Percentiles rank a stretch among this genome's conserved stretches.
Conservation (phyloP, 2,797 vertebrate species). For the Crenuchus spilurus region DNA sequence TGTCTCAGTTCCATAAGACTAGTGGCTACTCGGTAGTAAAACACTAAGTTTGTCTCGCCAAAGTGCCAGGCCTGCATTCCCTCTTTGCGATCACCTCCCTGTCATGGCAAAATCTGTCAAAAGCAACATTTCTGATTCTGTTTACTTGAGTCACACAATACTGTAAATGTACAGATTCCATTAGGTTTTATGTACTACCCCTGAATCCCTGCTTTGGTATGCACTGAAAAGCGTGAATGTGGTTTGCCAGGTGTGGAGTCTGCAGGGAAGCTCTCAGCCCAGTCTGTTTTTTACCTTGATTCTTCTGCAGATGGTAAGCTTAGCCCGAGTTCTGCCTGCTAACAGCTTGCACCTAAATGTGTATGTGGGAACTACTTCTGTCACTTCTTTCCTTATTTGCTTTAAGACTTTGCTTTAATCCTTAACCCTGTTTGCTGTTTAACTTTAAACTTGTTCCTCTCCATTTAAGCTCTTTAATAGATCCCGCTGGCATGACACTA, state of each 20-base stretch:
- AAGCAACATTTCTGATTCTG: too few species aligned
- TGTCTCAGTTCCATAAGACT: neutral
- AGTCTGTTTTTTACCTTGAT: slow-evolving; percentile 65
- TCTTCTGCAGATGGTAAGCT: slow-evolving; percentile 60
- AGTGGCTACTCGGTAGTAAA: neutral
- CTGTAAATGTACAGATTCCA: neutral
- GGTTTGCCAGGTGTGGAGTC: slow-evolving; percentile 58
- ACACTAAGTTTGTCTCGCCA: neutral
- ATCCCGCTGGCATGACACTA: slow-evolving; percentile 16
- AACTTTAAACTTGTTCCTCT: slow-evolving; percentile 1
- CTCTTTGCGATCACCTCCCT: too few species aligned
- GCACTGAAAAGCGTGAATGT: slow-evolving; percentile 53
- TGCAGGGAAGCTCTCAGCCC: slow-evolving; percentile 50
- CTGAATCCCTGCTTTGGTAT: slow-evolving; percentile 6
- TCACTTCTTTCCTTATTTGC: slow-evolving; percentile 32
- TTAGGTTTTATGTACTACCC: slow-evolving; percentile 23
- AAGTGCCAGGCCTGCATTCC: neutral
- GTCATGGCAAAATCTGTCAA: too few species aligned
- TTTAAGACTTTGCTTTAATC: slow-evolving; percentile 29
- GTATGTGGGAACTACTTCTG: neutral
- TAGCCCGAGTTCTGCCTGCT: neutral
- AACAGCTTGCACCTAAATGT: neutral
- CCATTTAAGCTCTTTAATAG: slow-evolving; percentile 6
- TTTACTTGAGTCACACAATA: neutral
- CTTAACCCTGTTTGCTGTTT: slow-evolving; percentile 20